Conservation (phyloP, 2,888 invertebrate genomes). For the Glaucopsyche alexis region DNA sequence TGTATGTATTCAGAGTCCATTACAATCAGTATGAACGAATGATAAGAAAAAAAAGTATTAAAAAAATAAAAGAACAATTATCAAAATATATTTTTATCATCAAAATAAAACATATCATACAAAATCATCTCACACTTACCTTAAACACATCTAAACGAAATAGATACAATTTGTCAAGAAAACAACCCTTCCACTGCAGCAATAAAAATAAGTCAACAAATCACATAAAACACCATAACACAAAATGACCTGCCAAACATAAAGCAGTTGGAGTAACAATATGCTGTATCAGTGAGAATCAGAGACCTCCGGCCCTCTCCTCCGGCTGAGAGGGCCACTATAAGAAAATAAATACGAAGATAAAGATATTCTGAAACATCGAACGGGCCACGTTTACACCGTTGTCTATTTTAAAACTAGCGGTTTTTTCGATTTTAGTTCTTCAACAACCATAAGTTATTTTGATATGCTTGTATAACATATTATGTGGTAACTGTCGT, state of each 20-base stretch:
- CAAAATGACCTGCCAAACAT: conserved; percentile 53
- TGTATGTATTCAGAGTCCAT: too few relatives aligned
- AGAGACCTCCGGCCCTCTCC: conserved; percentile 56
- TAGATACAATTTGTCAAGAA: conserved; percentile 21
- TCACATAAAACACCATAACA: conserved; percentile 41
- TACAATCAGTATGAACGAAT: too few relatives aligned
- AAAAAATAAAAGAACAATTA: too few relatives aligned
- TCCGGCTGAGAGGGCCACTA: conserved; percentile 50
- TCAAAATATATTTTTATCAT: background rate
- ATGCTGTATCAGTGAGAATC: conserved; percentile 54
- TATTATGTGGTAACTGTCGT: too few relatives aligned
- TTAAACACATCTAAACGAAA: background rate
- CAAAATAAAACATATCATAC: background rate
- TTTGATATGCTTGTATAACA: too few relatives aligned
- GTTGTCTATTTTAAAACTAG: conserved; percentile 30
- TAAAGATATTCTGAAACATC: conserved; percentile 70
- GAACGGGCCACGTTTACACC: conserved; percentile 59
- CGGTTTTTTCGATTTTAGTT: too few relatives aligned
- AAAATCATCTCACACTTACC: background rate
- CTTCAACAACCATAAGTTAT: too few relatives aligned
- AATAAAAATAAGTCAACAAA: conserved; percentile 43
- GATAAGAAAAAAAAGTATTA: too few relatives aligned
- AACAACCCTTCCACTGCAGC: conserved; percentile 36
- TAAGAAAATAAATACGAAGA: conserved; percentile 69
- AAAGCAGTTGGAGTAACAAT: conserved; percentile 52